Percentiles rank a stretch among this genome's conserved stretches.
Evolutionary conservation across 2,888 invertebrate genomes (phyloP).

Genomic region (Eupithecia centaureata): DNA sequence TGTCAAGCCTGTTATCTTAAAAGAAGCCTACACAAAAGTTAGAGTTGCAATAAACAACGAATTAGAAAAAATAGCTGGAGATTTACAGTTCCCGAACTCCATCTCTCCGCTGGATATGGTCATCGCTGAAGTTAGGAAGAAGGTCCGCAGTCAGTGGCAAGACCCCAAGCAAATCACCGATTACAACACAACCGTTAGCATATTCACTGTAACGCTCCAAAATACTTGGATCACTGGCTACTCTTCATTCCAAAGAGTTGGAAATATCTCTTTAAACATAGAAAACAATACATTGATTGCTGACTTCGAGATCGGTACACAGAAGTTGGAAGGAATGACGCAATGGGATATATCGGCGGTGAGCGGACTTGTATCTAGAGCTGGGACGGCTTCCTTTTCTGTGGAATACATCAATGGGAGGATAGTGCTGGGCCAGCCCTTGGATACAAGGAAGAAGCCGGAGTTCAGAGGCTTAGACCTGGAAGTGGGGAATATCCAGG

Average conservation of each 20-base stretch:
- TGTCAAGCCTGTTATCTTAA: conserved; percentile 92
- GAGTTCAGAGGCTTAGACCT: conserved; percentile 89
- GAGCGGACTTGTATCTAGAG: conserved; percentile 87
- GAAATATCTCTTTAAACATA: conserved; percentile 89
- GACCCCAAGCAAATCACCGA: conserved; percentile 91
- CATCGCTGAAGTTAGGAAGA: conserved; percentile 88
- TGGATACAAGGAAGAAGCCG: conserved; percentile 90
- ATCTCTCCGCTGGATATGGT: conserved; percentile 94
- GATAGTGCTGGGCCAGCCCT: conserved; percentile 88
- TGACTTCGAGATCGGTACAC: conserved; percentile 90
- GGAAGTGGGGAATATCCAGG: conserved; percentile 93
- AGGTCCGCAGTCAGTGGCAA: conserved; percentile 85
- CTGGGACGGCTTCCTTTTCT: conserved; percentile 90
- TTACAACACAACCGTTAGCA: conserved; percentile 88
- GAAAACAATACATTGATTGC: conserved; percentile 88
- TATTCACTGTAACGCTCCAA: conserved; percentile 86
- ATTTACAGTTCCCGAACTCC: conserved; percentile 91
- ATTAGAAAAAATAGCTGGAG: conserved; percentile 87
- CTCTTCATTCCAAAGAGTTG: conserved; percentile 92
- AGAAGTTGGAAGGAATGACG: conserved; percentile 89
- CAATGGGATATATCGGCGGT: conserved; percentile 90
- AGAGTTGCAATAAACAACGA: conserved; percentile 89
- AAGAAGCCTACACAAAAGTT: conserved; percentile 90
- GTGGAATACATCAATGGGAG: conserved; percentile 90
- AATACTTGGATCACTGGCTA: conserved; percentile 92